Percentiles rank a stretch among this genome's conserved stretches.
phyloP scores from a whole-genome alignment of 2,888 invertebrate species.

The Luperina nickerlii region DNA sequence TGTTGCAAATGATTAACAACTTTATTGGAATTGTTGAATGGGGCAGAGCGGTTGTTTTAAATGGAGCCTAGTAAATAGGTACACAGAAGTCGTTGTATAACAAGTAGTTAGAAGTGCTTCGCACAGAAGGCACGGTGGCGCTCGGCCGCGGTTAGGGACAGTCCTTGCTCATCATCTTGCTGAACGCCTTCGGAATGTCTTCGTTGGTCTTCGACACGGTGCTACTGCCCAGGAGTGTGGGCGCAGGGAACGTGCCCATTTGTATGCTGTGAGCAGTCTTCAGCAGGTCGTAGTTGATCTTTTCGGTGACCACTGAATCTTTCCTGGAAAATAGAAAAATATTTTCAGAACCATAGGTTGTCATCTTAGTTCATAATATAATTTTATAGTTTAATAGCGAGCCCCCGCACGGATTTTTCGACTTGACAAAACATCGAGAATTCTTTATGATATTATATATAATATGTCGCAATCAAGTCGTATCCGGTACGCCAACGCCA shows the following conservation, averaged over 20 bases:
- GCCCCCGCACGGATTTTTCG: neutral
- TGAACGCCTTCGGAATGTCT: slow-evolving; percentile 95
- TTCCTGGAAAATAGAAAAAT: slow-evolving; percentile 88
- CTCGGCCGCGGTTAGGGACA: slow-evolving; percentile 78
- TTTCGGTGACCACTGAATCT: slow-evolving; percentile 97
- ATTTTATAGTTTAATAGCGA: neutral
- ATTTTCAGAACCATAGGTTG: neutral
- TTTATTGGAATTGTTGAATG: neutral
- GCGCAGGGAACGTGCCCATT: slow-evolving; percentile 92
- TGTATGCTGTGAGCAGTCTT: slow-evolving; percentile 94
- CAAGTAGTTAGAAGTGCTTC: slow-evolving; percentile 44
- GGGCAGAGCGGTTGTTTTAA: neutral
- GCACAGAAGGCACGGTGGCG: slow-evolving; percentile 54
- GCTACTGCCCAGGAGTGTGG: slow-evolving; percentile 94
- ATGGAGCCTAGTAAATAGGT: neutral
- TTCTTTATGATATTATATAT: too few relatives aligned
- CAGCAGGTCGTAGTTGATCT: slow-evolving; percentile 97
- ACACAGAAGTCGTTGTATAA: slow-evolving; percentile 58
- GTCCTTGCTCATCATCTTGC: slow-evolving; percentile 89
- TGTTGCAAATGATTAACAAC: neutral
- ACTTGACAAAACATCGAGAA: neutral
- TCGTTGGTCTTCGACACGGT: slow-evolving; percentile 95
- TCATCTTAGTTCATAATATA: neutral
- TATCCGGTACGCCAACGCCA: too few relatives aligned
- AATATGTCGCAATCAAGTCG: too few relatives aligned